Base-by-base conservation (phyloP, 1,140 invertebrate species). In the Wiebesia pumilae region DNA sequence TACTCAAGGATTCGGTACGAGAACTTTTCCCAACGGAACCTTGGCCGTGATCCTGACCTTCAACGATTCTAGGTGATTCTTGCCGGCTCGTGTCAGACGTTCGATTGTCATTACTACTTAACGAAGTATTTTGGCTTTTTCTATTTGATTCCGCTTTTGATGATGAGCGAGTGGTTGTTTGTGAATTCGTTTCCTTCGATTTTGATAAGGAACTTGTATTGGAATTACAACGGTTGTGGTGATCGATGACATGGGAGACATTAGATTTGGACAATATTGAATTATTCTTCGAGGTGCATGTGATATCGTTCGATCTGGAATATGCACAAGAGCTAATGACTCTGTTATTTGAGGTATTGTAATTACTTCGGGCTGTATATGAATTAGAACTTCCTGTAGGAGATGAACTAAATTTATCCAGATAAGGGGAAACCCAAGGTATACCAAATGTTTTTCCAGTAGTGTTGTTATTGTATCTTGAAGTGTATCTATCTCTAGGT, bases 351-450 rank as follows among this genome's bases (percentile, higher is more conserved):
- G 83, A 69, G n/a, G 16, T 3, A 24, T 73, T 51, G n/a, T 43
- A 77, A 77, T 19, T 69, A 27, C 81, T 83, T 79, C 73, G 40
- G 0, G 80, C 3, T 16, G 67, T 27, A 33, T 43, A 78, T 0
- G 73, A 77, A 38, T 16, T 71, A 1, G 77, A 81, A 78, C 73
- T 87, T 75, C 89, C 89, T 88, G 80, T 82, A 78, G 86, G 93
- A 79, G 90, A 0, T 16, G 47, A 92, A 87, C 92, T 90, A 7
- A 90, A 93, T 87, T 93, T 93, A 89, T 96, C 96, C 38, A 96
- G 90, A 90, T 96, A 96, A 24, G 96, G 95, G 24, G 95, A 87
- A 35, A 83, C 95, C 95, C 96, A 97, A 33, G 95, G 93, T 14
- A 92, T 87, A 24, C 94, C 90, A 47, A 95, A 92, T 47, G 95